Base-by-base conservation (phyloP, 2,888 invertebrate species). In the Amiota communis region DNA sequence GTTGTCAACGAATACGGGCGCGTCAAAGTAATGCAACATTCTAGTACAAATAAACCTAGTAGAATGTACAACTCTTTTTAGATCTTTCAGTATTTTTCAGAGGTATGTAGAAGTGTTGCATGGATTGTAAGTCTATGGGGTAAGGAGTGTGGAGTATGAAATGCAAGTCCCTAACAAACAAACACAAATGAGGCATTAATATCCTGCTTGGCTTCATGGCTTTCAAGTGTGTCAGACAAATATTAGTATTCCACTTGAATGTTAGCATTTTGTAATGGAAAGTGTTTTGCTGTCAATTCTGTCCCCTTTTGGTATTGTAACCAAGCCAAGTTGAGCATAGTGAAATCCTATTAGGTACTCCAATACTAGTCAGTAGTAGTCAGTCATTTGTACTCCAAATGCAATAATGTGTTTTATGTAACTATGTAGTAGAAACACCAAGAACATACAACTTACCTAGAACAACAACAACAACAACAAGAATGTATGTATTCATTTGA, bases 101-200 rank as follows among this genome's bases (percentile, higher is more conserved):
- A 36, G 36, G 36, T 6, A 6, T 36, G 36, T 36, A 6, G 6
- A 36, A 36, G 36, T 2, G 36, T 36, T 36, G 36, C 36, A 36
- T 6, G 36, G 36, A 6, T 36, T 36, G n/a, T n/a, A n/a, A n/a
- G n/a, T 2, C 8, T n/a, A 6, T 36, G 36, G 36, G 17, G 11
- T 20, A 59, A 11, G 20, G 59, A 59, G 59, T 51, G n/a, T n/a
- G 3, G 36, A 12, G 64, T 83, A 76, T 82, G 75, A 72, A 74
- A 71, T 78, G 65, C 47, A 49, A 51, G 23, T 68, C 36, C 36
- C 67, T 68, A 72, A 72, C 77, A 74, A 77, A 76, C 75, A 76
- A 73, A 74, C 74, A 75, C 82, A 86, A 86, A 86, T 85, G 84
- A 87, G 85, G 87, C 87, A 86, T 87, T 87, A 87, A 86, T 87